Evolutionary conservation across 2,888 invertebrate genomes (phyloP), one percentile per base, ranked within the genome.

Genomic region (Hipparchia semele): DNA sequence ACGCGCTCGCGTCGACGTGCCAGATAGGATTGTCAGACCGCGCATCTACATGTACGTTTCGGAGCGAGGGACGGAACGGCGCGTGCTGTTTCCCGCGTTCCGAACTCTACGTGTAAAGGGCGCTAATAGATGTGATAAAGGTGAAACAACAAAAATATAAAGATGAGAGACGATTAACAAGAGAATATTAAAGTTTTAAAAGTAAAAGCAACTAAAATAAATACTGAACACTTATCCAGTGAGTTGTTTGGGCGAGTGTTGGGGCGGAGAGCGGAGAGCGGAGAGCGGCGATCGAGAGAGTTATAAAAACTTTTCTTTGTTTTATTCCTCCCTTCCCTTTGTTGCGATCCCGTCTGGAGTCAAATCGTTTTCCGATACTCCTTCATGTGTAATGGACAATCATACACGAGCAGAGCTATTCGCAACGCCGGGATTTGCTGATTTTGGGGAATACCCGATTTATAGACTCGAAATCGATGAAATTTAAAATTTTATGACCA

Each of bases 321-420:
- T 89, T 90, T 87, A 88, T 84, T 80, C 83, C 78, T 77, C 56
- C 64, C 51, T 83, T 77, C 80, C 81, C 76, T 80, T 81, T 81
- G 82, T 81, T 46, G 64, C 79, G 71, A 80, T 80, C 77, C 78
- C 84, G 86, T 86, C 87, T 86, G 86, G 87, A 84, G 83, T 81
- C 82, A 86, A 91, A 92, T 91, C 88, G 92, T 91, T 91, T 91
- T 90, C 91, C 90, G 82, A 91, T 91, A 91, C 83, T 86, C 87
- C 87, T 90, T 86, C 88, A 86, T 89, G 84, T 86, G 87, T 89
- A 88, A 90, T 87, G 88, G 88, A 88, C 86, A 89, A 89, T 90
- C 88, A 90, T 88, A 87, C 85, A 86, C 83, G 87, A 80, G 79
- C 79, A 74, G 82, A 80, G 83, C 82, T 82, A 81, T 84, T 82